Conservation (phyloP, 2,888 invertebrate genomes). For the Drosophila ezoana region DNA sequence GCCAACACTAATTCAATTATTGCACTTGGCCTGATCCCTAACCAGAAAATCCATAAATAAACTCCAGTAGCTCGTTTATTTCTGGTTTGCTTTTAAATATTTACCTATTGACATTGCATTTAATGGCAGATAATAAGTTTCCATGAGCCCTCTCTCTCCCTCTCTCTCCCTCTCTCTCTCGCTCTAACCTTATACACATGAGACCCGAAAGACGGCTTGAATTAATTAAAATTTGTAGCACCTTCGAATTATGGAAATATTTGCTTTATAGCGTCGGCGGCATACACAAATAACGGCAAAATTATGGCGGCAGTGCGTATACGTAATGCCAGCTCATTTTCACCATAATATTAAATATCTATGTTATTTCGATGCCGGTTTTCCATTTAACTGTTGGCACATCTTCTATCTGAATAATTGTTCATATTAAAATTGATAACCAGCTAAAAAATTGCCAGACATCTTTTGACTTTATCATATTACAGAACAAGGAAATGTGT, state of each 20-base stretch:
- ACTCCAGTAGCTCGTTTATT: constrained; percentile 27
- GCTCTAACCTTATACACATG: constrained; percentile 28
- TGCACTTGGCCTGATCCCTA: constrained; percentile 51
- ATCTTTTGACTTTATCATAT: constrained; percentile 35
- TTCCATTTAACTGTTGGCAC: constrained; percentile 7
- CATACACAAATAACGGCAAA: constrained; percentile 17
- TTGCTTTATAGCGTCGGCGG: constrained; percentile 39
- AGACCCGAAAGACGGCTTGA: constrained; percentile 38
- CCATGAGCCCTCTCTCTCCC: constrained; percentile 2
- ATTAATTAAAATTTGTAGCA: constrained; percentile 43
- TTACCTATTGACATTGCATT: constrained; percentile 59
- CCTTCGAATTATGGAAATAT: constrained; percentile 55
- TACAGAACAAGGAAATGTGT: constrained; percentile 52
- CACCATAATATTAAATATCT: not conserved
- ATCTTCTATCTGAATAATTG: constrained; percentile 25
- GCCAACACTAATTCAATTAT: constrained; percentile 54
- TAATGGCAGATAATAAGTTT: constrained; percentile 48
- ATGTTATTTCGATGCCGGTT: constrained; percentile 2
- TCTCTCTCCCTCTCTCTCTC: too few species aligned
- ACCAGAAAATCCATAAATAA: constrained; percentile 52
- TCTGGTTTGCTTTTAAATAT: constrained; percentile 50
- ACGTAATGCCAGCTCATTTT: constrained; percentile 23
- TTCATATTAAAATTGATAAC: constrained; percentile 36
- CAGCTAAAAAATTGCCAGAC: constrained; percentile 8
- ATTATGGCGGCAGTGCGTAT: constrained; percentile 18